These are phyloP conservation scores for Onchidella celtica DNA, from an alignment of 2,888 invertebrate species.

Conservation along the genomic window DNA sequence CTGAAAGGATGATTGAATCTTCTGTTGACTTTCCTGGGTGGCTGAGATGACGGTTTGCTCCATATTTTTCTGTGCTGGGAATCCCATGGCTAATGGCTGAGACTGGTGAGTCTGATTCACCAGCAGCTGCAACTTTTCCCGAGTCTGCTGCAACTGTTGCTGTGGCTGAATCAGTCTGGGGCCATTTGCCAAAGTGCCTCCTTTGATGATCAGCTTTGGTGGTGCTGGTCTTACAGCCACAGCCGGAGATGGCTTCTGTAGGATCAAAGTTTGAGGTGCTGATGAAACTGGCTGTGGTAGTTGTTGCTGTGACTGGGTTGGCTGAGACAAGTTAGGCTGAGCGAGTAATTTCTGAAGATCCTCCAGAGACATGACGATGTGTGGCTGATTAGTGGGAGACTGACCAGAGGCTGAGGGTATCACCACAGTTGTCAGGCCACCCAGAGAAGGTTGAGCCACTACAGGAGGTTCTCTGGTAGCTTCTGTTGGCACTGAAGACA, in stretches of 20 bases:
- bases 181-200: neutral
- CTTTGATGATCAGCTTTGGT: constrained; percentile 26
- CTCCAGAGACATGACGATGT: constrained; percentile 38
- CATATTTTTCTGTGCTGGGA: neutral
- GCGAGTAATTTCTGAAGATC: constrained; percentile 40
- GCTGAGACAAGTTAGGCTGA: constrained; percentile 29
- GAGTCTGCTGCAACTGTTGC: constrained; percentile 33
- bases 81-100: neutral
- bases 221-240: constrained; percentile 7
- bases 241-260: constrained; percentile 36
- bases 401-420: neutral
- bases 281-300: constrained; percentile 12
- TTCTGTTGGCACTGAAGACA: neutral
- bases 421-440: constrained; percentile 6
- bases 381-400: constrained; percentile 22
- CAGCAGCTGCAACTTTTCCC: constrained; percentile 20
- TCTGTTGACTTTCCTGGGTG: constrained; percentile 14
- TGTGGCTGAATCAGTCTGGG: constrained; percentile 4
- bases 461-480: neutral
- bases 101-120: constrained; percentile 2
- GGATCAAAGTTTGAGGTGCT: constrained; percentile 19
- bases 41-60: constrained; percentile 15
- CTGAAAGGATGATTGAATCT: neutral
- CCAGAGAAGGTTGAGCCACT: neutral
- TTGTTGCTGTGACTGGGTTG: neutral